These are phyloP conservation scores for Colaptes auratus DNA, from an alignment of 2,113 vertebrate genomes.

Conservation along the genomic window DNA sequence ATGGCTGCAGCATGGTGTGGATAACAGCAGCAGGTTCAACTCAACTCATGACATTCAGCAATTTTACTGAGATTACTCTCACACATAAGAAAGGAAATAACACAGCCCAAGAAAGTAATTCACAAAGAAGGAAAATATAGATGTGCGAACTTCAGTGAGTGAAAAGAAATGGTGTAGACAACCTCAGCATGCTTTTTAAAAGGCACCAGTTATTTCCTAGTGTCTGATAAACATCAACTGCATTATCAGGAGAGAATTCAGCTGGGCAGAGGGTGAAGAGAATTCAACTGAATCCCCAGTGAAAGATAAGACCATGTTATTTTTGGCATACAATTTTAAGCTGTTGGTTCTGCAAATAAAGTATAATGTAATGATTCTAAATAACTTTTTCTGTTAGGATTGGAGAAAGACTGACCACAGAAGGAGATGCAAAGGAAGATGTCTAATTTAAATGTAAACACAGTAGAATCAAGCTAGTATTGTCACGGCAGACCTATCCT, in stretches of 20 bases:
- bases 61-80: not conserved
- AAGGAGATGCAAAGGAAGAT: not conserved
- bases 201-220: not conserved
- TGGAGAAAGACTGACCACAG: not conserved
- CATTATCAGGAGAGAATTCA: not conserved
- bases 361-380: not conserved
- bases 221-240: not conserved
- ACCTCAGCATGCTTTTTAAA: not conserved
- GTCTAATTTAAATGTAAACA: not conserved
- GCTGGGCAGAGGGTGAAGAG: not conserved
- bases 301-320: not conserved
- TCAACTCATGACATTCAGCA: not conserved
- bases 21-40: no score
- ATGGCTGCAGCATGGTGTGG: no score
- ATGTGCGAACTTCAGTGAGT: not conserved
- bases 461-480: not conserved
- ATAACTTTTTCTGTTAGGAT: not conserved
- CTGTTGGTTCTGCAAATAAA: not conserved
- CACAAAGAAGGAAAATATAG: not conserved
- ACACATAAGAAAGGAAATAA: not conserved
- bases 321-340: not conserved
- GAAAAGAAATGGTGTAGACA: not conserved
- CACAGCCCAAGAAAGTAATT: not conserved
- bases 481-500: not conserved
- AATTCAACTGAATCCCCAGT: not conserved